phyloP scores from a whole-genome alignment of 2,797 vertebrate species.

The Rhinophrynus dorsalis region DNA sequence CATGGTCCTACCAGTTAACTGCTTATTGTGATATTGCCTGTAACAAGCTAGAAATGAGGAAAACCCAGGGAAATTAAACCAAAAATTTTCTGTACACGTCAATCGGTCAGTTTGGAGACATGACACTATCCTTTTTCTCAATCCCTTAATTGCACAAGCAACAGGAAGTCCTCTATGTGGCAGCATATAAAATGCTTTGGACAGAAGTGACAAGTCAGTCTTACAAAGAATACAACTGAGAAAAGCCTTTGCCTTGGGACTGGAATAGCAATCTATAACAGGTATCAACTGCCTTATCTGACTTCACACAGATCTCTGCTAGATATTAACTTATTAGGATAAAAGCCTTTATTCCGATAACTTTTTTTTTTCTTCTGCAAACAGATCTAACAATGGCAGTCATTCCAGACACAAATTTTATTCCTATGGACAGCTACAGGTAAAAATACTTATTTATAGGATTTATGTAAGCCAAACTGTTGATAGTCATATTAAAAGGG shows the following conservation, averaged over 20 bases:
- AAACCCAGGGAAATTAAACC: no score
- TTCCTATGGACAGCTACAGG: background rate
- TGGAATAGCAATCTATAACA: background rate
- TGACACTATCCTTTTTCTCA: no score
- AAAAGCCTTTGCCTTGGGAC: background rate
- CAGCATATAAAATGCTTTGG: background rate
- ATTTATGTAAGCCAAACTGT: no score
- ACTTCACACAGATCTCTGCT: no score
- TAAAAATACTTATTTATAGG: background rate
- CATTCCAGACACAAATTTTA: background rate
- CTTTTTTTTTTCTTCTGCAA: background rate
- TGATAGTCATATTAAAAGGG: no score
- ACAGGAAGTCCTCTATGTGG: background rate
- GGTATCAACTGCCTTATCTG: background rate
- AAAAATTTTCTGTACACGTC: no score
- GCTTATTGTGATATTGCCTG: no score
- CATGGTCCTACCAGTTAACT: no score
- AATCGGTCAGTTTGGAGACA: no score
- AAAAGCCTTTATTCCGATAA: no score
- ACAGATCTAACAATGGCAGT: slow-evolving; percentile 2
- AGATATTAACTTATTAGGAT: no score
- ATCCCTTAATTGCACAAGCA: background rate
- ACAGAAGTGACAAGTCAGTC: background rate
- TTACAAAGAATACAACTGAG: background rate
- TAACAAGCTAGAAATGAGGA: no score